phyloP scores from a whole-genome alignment of 2,797 vertebrate species.

The Onychomys torridus region DNA sequence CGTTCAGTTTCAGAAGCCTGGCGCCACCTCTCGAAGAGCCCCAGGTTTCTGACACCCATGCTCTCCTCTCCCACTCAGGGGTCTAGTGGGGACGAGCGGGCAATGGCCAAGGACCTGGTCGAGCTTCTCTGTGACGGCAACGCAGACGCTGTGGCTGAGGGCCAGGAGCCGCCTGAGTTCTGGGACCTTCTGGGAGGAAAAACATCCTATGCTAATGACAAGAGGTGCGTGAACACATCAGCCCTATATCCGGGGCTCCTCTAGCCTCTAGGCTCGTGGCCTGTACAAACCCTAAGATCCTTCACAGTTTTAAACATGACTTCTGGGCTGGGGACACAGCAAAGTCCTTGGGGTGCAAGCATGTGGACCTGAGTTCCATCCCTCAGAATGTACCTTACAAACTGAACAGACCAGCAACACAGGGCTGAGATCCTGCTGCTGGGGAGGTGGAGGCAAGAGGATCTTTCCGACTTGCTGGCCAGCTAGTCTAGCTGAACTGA shows the following conservation, averaged over 20 bases:
- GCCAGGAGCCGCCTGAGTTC: slow-evolving; percentile 92
- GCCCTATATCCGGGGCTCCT: not conserved
- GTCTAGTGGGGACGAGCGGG: slow-evolving; percentile 94
- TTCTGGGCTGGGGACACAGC: not conserved
- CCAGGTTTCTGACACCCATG: not conserved
- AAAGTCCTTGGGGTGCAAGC: not conserved
- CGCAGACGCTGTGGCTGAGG: slow-evolving; percentile 91
- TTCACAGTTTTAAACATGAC: not conserved
- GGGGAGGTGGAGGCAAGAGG: not conserved
- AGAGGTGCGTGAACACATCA: slow-evolving; percentile 87
- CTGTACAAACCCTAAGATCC: not conserved
- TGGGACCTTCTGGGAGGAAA: slow-evolving; percentile 94
- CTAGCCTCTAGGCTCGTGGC: not conserved
- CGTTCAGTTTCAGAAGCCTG: not conserved
- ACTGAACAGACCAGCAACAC: not conserved
- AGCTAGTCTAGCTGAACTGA: not conserved
- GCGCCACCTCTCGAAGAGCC: accelerated
- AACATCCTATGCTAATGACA: slow-evolving; percentile 91
- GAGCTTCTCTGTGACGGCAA: slow-evolving; percentile 84
- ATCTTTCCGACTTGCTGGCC: not conserved
- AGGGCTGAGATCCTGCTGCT: not conserved
- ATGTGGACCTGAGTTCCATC: not conserved
- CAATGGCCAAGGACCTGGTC: slow-evolving; percentile 93
- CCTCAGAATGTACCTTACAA: not conserved
- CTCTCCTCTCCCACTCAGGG: slow-evolving; percentile 86